A percentile compares a stretch with the other conserved stretches of the same genome.
Evolutionary conservation across 2,797 vertebrate species (phyloP).

Genomic region (Microctenopoma steveboyesi): DNA sequence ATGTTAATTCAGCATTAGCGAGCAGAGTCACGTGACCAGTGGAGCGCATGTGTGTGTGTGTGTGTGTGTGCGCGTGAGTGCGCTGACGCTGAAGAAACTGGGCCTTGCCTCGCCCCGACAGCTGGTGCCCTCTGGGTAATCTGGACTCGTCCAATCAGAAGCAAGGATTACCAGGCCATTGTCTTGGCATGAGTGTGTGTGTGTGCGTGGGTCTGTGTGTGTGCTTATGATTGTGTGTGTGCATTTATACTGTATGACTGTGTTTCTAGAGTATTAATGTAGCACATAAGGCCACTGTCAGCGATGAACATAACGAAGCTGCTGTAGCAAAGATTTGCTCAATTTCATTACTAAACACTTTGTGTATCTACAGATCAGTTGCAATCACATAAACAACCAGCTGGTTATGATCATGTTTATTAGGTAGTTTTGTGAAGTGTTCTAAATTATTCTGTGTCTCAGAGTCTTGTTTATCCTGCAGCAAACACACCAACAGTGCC

Average conservation of each 20-base stretch:
- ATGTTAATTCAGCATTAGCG: slow-evolving; percentile 19
- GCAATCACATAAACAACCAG: not conserved
- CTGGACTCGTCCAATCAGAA: slow-evolving; percentile 80
- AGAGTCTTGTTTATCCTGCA: slow-evolving; percentile 1
- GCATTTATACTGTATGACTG: slow-evolving; percentile 19
- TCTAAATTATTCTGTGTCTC: not conserved
- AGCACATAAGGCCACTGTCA: slow-evolving; percentile 60
- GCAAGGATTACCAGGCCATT: slow-evolving; percentile 83
- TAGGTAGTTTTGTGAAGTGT: not conserved
- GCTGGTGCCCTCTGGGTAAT: slow-evolving; percentile 87
- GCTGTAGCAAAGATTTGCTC: slow-evolving; percentile 30
- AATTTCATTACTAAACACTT: slow-evolving; percentile 8
- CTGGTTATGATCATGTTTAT: not conserved
- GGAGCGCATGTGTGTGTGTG: not conserved
- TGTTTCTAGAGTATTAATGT: slow-evolving; percentile 14
- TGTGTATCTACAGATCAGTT: slow-evolving; percentile 10
- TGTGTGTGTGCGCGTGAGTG: slow-evolving; percentile 26
- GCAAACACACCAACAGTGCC: slow-evolving; percentile 17
- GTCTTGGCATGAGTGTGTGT: slow-evolving; percentile 75
- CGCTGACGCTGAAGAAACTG: slow-evolving; percentile 72
- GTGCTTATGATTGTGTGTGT: slow-evolving; percentile 26
- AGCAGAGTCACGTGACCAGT: slow-evolving; percentile 3
- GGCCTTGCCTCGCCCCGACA: slow-evolving; percentile 78
- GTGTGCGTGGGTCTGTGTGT: slow-evolving; percentile 39
- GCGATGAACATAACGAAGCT: slow-evolving; percentile 45